These are phyloP conservation scores for Bergia sp. DNA, from an alignment of 92 coral and sea anemone genomes.

Conservation along the genomic window DNA sequence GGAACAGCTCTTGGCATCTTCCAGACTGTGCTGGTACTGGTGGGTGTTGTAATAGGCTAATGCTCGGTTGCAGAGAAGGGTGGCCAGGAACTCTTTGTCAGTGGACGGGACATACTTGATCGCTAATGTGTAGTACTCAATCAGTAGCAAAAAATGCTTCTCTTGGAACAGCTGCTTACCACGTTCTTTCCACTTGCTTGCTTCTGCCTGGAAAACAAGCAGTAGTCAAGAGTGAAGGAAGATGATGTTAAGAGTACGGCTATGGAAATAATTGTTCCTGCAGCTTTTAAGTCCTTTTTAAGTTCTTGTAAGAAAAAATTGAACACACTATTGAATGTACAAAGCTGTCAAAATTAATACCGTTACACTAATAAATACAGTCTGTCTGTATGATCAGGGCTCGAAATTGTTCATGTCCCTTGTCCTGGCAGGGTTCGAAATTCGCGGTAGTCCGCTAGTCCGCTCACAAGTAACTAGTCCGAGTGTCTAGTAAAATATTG, in stretches of 20 bases:
- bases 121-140: constrained; percentile 68
- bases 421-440: no score
- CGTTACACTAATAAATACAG: no score
- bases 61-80: constrained; percentile 71
- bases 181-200: constrained; percentile 70
- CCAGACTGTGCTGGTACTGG: constrained; percentile 51
- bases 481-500: no score
- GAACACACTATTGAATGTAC: no score
- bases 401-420: no score
- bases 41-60: constrained; percentile 56
- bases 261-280: neutral
- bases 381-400: no score
- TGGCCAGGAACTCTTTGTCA: constrained; percentile 61
- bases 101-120: constrained; percentile 62
- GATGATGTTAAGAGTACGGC: neutral
- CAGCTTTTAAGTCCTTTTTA: no score
- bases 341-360: no score
- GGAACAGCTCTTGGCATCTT: constrained; percentile 67
- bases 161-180: constrained; percentile 68
- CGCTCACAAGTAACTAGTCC: no score
- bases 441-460: no score
- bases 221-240: neutral
- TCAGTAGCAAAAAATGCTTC: constrained; percentile 42
- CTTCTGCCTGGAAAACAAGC: constrained; percentile 52
- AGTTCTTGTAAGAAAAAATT: no score